Conservation (phyloP, 1,140 invertebrate species). For the Drosophila serrata region DNA sequence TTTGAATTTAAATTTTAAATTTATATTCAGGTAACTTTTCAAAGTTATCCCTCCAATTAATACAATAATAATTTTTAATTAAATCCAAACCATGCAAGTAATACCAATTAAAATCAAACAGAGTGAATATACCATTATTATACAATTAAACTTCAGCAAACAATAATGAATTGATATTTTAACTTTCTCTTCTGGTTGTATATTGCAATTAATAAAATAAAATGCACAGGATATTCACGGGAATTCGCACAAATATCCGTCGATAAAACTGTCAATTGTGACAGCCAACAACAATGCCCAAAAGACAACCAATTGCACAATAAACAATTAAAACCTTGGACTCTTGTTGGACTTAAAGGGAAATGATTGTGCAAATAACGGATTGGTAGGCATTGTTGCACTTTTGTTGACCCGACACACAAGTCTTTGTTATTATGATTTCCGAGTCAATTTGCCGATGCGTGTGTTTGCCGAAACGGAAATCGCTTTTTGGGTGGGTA, state of each 20-base stretch:
- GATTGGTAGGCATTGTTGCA: slow-evolving; percentile 29
- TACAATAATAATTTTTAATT: neutral
- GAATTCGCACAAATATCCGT: slow-evolving; percentile 14
- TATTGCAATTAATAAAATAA: slow-evolving; percentile 13
- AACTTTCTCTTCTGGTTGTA: neutral
- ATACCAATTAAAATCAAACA: neutral
- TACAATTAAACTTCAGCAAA: neutral
- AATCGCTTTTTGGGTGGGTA: slow-evolving; percentile 32
- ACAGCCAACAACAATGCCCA: slow-evolving; percentile 26
- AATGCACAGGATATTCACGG: slow-evolving; percentile 34
- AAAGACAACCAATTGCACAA: neutral
- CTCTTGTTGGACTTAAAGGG: slow-evolving; percentile 7
- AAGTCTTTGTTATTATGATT: slow-evolving; percentile 61
- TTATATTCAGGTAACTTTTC: neutral
- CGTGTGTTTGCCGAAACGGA: slow-evolving; percentile 27
- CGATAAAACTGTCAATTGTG: slow-evolving; percentile 27
- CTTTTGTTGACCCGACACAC: slow-evolving; percentile 34
- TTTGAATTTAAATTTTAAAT: too few relatives aligned
- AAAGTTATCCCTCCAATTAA: neutral
- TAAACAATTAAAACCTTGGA: slow-evolving; percentile 22
- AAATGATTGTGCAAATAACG: slow-evolving; percentile 35
- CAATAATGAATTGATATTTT: neutral
- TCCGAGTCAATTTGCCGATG: slow-evolving; percentile 53
- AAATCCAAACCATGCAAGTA: too few relatives aligned
- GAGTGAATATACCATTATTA: neutral